phyloP scores from a whole-genome alignment of 2,888 invertebrate species.

The Leucoma salicis region DNA sequence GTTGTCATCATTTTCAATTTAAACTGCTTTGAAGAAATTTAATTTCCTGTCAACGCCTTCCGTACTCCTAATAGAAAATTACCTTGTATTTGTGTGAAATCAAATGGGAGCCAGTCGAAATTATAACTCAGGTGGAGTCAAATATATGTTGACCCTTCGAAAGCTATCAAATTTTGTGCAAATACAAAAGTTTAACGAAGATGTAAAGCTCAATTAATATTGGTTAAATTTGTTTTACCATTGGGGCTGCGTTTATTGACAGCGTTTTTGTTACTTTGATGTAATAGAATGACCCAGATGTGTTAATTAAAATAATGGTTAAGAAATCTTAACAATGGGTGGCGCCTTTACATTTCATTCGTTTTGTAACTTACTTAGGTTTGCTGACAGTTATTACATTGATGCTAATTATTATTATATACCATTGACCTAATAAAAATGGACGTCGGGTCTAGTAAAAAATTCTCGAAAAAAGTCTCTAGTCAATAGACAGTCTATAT shows the following conservation, averaged over 20 bases:
- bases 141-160: constrained; percentile 22
- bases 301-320: constrained; percentile 1
- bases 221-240: constrained; percentile 43
- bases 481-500: no score
- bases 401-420: no score
- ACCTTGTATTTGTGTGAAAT: constrained; percentile 32
- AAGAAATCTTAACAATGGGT: not conserved
- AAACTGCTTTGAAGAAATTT: constrained; percentile 39
- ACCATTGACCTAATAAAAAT: no score
- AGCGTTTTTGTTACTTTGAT: constrained; percentile 5
- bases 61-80: constrained; percentile 46
- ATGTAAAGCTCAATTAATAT: constrained; percentile 19
- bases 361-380: no score
- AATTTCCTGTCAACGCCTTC: constrained; percentile 54
- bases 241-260: constrained; percentile 15
- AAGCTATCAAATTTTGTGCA: not conserved
- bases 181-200: not conserved
- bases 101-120: constrained; percentile 59
- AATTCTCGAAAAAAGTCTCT: no score
- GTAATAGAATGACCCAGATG: not conserved
- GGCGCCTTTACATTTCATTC: no score
- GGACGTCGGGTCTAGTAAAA: no score
- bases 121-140: constrained; percentile 38
- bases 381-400: no score
- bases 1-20: constrained; percentile 14